These are phyloP conservation scores for Myiotriccus ornatus DNA, from an alignment of 2,797 vertebrate genomes.

Conservation along the genomic window DNA sequence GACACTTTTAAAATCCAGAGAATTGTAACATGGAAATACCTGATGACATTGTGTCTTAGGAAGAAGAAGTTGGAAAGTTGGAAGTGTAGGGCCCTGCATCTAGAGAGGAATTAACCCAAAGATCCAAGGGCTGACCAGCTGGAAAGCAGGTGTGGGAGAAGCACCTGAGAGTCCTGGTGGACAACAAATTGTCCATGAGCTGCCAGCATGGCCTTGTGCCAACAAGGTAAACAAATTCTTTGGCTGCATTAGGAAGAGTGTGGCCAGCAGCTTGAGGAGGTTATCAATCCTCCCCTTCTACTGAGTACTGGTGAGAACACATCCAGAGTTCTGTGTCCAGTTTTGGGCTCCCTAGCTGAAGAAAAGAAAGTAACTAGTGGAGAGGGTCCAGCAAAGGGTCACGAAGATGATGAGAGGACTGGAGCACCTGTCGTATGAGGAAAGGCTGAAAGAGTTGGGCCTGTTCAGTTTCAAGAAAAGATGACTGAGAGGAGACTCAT, in stretches of 20 bases:
- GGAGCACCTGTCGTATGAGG: background rate
- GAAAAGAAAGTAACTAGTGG: background rate
- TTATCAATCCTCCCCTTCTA: background rate
- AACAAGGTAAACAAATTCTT: background rate
- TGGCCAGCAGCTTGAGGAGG: background rate
- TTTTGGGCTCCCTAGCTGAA: fast-evolving
- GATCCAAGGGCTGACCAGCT: background rate
- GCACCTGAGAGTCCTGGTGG: background rate
- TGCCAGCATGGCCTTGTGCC: background rate
- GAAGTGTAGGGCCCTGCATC: background rate
- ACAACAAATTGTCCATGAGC: background rate
- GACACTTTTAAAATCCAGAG: background rate
- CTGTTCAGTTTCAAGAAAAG: background rate
- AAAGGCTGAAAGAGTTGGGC: background rate
- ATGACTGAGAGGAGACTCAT: background rate
- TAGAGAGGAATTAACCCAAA: background rate
- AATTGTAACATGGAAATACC: background rate
- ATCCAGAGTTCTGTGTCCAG: background rate
- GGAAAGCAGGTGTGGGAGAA: background rate
- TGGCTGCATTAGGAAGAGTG: background rate
- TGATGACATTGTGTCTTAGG: background rate
- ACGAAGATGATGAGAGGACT: background rate
- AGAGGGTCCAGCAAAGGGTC: fast-evolving
- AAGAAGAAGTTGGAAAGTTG: background rate
- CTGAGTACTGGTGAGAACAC: background rate